Evolutionary conservation across 92 coral and sea anemone species (phyloP).

Genomic region (Porites evermanni): DNA sequence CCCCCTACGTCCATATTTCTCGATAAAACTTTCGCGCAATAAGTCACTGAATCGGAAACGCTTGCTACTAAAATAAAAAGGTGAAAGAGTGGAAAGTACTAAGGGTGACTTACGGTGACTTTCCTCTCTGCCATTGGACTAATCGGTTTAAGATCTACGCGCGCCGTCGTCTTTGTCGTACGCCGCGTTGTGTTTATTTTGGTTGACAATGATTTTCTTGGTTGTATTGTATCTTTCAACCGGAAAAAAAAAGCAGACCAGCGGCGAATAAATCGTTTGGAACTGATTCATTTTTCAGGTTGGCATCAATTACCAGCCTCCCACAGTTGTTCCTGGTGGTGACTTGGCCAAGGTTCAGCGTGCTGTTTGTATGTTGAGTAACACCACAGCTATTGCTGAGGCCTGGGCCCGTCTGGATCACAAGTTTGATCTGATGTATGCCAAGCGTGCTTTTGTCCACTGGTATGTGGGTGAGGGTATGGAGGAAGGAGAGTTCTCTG

Average conservation of each 20-base stretch:
- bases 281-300: constrained; percentile 60
- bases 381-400: constrained; percentile 94
- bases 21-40: too few relatives aligned
- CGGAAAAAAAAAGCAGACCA: too few relatives aligned
- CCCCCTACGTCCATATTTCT: too few relatives aligned
- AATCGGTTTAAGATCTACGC: too few relatives aligned
- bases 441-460: constrained; percentile 96
- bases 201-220: neutral
- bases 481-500: constrained; percentile 73
- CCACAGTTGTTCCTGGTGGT: constrained; percentile 90
- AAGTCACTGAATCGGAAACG: too few relatives aligned
- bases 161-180: too few relatives aligned
- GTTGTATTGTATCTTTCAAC: too few relatives aligned
- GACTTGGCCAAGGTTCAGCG: constrained; percentile 94
- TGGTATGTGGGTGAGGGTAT: constrained; percentile 98
- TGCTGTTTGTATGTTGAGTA: constrained; percentile 91
- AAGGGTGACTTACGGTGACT: too few relatives aligned
- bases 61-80: too few relatives aligned
- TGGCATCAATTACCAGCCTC: constrained; percentile 91
- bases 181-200: neutral
- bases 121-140: too few relatives aligned
- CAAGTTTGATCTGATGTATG: constrained; percentile 92
- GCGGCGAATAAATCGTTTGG: too few relatives aligned
- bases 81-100: too few relatives aligned
- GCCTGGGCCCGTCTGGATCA: constrained; percentile 96